A percentile compares a stretch with the other conserved stretches of the same genome.
These are phyloP conservation scores for Rissa tridactyla DNA, from an alignment of 2,113 vertebrate genomes.

Conservation along the genomic window DNA sequence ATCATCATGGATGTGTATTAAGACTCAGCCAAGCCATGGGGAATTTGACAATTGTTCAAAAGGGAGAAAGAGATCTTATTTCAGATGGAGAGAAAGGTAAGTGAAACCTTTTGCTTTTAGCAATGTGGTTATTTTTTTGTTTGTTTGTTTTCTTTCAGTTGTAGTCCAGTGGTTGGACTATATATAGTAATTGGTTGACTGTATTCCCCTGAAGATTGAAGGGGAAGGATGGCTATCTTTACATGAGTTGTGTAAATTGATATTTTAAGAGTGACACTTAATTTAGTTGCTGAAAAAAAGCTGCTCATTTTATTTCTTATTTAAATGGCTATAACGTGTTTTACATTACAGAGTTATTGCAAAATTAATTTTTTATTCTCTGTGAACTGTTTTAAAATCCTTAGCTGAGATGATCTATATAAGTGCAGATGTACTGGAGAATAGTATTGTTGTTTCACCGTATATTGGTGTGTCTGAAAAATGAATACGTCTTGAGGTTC, in stretches of 20 bases:
- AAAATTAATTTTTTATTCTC: neutral
- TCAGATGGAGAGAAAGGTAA: conserved; percentile 90
- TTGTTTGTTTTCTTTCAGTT: neutral
- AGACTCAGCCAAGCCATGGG: conserved; percentile 92
- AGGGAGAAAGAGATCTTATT: conserved; percentile 92
- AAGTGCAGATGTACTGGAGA: neutral
- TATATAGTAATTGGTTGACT: neutral
- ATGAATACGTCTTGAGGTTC: neutral
- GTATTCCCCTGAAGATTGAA: neutral
- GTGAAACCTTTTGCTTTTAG: conserved; percentile 35
- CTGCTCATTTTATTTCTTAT: neutral
- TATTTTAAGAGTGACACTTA: neutral
- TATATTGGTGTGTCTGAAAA: neutral
- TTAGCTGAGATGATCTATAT: neutral
- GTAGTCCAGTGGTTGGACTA: neutral
- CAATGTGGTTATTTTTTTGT: neutral
- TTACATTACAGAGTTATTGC: neutral
- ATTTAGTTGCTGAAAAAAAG: neutral
- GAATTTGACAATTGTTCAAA: conserved; percentile 90
- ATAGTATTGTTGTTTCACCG: neutral
- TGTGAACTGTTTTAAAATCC: neutral
- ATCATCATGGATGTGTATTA: conserved; percentile 79
- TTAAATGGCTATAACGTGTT: neutral
- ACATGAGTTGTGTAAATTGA: neutral
- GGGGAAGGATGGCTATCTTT: neutral